Conservation (phyloP, 1,140 invertebrate genomes). For the Diplogasteroides magnus region DNA sequence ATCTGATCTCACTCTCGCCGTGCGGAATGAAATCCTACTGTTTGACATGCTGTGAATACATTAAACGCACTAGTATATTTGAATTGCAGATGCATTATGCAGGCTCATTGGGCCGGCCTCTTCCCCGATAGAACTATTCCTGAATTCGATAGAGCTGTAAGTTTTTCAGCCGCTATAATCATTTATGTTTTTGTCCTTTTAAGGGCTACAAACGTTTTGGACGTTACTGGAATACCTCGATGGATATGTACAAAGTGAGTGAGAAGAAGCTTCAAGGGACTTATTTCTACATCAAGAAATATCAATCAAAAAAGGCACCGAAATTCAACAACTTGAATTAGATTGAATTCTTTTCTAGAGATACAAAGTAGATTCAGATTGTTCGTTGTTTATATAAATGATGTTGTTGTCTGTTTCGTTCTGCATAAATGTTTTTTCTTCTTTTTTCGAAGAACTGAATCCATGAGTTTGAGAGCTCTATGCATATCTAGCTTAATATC, state of each 20-base stretch:
- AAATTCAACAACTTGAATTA: neutral
- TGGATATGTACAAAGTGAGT: slow-evolving; percentile 43
- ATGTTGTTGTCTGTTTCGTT: neutral
- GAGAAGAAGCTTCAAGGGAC: slow-evolving; percentile 42
- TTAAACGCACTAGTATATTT: too few species aligned
- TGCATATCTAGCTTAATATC: neutral
- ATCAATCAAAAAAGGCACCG: slow-evolving; percentile 30
- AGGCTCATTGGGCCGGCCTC: slow-evolving; percentile 53
- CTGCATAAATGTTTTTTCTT: slow-evolving; percentile 1
- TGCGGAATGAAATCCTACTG: too few species aligned
- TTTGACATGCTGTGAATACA: too few species aligned
- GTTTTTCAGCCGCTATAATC: neutral
- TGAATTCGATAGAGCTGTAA: slow-evolving; percentile 46
- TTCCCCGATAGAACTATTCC: slow-evolving; percentile 48
- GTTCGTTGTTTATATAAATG: neutral
- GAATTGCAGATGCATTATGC: slow-evolving; percentile 52
- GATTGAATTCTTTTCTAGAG: too few species aligned
- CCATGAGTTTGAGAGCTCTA: neutral
- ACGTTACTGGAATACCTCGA: slow-evolving; percentile 53
- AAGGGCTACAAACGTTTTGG: slow-evolving; percentile 50
- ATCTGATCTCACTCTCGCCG: too few species aligned
- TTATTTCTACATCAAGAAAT: slow-evolving; percentile 53
- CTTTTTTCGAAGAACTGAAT: neutral
- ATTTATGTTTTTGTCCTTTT: neutral
- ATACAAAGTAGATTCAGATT: neutral